A percentile compares a stretch with the other conserved stretches of the same genome.
phyloP scores from a whole-genome alignment of 2,888 invertebrate species.

The Campoletis raptor region DNA sequence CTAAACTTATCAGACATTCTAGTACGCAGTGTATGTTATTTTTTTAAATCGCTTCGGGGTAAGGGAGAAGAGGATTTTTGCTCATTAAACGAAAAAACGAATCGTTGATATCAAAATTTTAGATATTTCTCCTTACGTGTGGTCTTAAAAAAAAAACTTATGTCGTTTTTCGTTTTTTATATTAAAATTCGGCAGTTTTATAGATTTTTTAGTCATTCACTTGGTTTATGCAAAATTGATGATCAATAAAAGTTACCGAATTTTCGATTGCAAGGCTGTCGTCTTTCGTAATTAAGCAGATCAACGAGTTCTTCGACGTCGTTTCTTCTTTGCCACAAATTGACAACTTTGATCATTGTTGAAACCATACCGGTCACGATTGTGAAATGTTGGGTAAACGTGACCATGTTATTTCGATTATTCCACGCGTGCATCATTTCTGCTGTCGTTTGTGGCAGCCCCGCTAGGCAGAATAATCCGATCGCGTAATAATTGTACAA shows the following conservation, averaged over 20 bases:
- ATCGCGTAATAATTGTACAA: slow-evolving; percentile 54
- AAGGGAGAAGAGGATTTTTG: not conserved
- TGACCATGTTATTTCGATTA: slow-evolving; percentile 42
- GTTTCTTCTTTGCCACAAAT: slow-evolving; percentile 44
- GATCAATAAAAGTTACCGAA: slow-evolving; percentile 54
- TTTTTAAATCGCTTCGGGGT: not conserved
- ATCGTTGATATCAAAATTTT: not conserved
- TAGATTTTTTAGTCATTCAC: not conserved
- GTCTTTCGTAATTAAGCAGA: slow-evolving; percentile 62
- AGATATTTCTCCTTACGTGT: no score
- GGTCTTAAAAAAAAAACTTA: no score
- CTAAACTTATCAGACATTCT: not conserved
- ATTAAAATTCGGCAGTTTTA: not conserved
- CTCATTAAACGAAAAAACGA: not conserved
- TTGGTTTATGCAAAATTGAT: not conserved
- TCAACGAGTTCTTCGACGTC: slow-evolving; percentile 50
- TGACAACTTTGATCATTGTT: slow-evolving; percentile 59
- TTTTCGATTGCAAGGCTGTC: slow-evolving; percentile 58
- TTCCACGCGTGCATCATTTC: slow-evolving; percentile 55
- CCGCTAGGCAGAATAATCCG: slow-evolving; percentile 58
- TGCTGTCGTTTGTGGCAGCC: slow-evolving; percentile 52
- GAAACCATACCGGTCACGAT: slow-evolving; percentile 56
- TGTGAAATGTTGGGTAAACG: slow-evolving; percentile 58
- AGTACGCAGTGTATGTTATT: not conserved
- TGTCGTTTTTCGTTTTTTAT: not conserved